Evolutionary conservation across 2,888 invertebrate genomes (phyloP).

Genomic region (Troglohyphantes excavatus): DNA sequence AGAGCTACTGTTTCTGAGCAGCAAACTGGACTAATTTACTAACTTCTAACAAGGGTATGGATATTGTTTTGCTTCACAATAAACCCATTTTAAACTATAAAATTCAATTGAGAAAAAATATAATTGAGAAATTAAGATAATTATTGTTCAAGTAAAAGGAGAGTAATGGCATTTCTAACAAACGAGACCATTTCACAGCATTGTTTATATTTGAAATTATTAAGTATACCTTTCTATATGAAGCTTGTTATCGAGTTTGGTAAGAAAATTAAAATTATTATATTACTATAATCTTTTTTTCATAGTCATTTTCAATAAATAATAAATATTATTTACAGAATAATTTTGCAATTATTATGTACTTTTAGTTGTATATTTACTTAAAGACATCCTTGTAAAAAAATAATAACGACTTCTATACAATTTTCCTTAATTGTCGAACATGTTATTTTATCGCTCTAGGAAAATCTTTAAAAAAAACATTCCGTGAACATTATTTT

Average conservation of each 20-base stretch:
- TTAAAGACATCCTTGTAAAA: conserved; percentile 53
- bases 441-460: conserved; percentile 29
- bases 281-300: too few relatives aligned
- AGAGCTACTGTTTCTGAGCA: conserved; percentile 36
- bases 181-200: too few relatives aligned
- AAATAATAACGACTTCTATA: not conserved
- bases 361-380: not conserved
- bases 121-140: too few relatives aligned
- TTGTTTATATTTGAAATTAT: too few relatives aligned
- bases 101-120: too few relatives aligned
- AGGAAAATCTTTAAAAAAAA: conserved; percentile 45
- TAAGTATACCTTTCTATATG: too few relatives aligned
- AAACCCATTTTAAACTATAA: too few relatives aligned
- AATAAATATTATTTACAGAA: not conserved
- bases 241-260: too few relatives aligned
- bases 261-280: too few relatives aligned
- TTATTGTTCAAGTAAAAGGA: too few relatives aligned
- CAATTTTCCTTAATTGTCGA: conserved; percentile 14
- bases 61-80: conserved; percentile 35
- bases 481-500: conserved; percentile 19
- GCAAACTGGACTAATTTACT: conserved; percentile 54
- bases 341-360: conserved; percentile 14
- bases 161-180: too few relatives aligned
- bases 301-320: too few relatives aligned
- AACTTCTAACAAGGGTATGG: conserved; percentile 35